Evolutionary conservation across 2,888 invertebrate species (phyloP), one percentile per base, ranked within the genome.

Genomic region (Lagria hirta): DNA sequence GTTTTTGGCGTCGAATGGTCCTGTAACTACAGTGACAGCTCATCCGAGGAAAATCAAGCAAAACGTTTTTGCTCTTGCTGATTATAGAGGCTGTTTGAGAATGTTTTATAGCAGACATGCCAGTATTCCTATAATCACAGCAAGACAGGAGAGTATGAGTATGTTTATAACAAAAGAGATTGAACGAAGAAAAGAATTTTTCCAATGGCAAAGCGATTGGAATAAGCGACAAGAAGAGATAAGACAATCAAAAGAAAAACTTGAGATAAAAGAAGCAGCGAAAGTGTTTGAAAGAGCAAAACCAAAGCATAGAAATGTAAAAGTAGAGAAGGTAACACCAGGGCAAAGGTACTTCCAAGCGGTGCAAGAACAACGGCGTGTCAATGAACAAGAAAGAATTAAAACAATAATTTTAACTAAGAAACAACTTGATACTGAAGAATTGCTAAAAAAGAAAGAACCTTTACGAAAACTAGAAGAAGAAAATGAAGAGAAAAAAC

Each of bases 1-100:
- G 0, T 30, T 48, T 32, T 48, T 55, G 10, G 53, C 60, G 32
- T 44, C 44, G 1, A 62, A 62, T 27, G 51, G 55, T 4, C 55
- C 51, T 41, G 29, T 64, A 8, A 60, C 58, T 3, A 44, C 52
- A 4, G 51, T 57, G 1, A 55, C 26, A 11, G 33, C 36, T 6
- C 62, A 62, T 45, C 57, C 61, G 3, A 41, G 54, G 32, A 40
- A 32, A 13, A 27, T 81, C 10, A 71, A 75, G 2, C 76, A 78
- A 53, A 81, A 80, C 57, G 76, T 84, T 23, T 71, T 85, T 0
- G 85, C 81, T 4, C 77, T 86, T 14, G 82, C 82, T 32, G 86
- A 87, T 60, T 75, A 75, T 22, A 82, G 82, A 46, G 86, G 86
- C 10, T 79, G 81, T 2, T 77, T 86, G 33, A 75, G 83, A 53